These are phyloP conservation scores for Corythoichthys haematopterus DNA, from an alignment of 2,113 vertebrate species.

Conservation along the genomic window DNA sequence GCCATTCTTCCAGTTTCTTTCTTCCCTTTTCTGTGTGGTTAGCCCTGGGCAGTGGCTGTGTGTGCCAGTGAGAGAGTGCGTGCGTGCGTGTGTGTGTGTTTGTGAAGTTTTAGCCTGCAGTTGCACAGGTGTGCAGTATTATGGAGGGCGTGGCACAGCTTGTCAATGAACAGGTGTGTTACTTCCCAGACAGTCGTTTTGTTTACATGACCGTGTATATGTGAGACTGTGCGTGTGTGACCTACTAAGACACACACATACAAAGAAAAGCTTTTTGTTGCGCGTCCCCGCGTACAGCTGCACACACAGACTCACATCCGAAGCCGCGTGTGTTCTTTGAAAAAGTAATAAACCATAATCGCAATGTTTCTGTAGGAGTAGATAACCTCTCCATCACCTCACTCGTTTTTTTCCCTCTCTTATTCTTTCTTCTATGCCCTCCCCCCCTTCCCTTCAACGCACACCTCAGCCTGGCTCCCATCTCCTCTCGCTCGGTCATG, in stretches of 20 bases:
- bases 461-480: neutral
- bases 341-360: conserved; percentile 35
- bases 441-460: neutral
- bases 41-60: conserved; percentile 54
- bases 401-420: conserved; percentile 16
- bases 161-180: conserved; percentile 69
- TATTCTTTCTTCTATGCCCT: neutral
- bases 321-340: conserved; percentile 20
- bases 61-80: conserved; percentile 27
- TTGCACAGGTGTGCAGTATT: conserved; percentile 67
- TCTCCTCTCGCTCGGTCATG: conserved; percentile 24
- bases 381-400: conserved; percentile 39
- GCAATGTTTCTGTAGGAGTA: conserved; percentile 46
- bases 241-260: conserved; percentile 31
- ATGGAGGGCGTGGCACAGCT: conserved; percentile 62
- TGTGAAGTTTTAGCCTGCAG: conserved; percentile 61
- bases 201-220: conserved; percentile 41
- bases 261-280: conserved; percentile 12
- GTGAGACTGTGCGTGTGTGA: conserved; percentile 28
- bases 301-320: conserved; percentile 19
- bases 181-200: conserved; percentile 63
- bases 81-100: conserved; percentile 32
- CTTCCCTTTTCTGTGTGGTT: conserved; percentile 43
- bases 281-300: conserved; percentile 21
- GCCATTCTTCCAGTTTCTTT: conserved; percentile 36